These are phyloP conservation scores for Sminthurinus aureus DNA, from an alignment of 2,888 invertebrate genomes.

Conservation along the genomic window DNA sequence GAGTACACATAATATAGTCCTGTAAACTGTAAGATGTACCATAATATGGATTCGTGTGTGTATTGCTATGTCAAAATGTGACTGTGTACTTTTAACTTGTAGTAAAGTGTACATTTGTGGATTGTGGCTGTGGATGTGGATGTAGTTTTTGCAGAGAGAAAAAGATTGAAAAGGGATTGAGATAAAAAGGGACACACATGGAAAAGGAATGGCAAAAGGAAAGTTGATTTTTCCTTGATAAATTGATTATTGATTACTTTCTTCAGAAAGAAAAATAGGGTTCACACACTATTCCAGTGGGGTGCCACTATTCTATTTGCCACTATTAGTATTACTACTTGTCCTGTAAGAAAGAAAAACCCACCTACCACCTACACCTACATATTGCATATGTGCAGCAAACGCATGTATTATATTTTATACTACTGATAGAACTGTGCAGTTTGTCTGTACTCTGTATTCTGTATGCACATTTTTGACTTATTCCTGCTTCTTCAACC, in stretches of 20 bases:
- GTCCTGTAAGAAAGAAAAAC: slow-evolving; percentile 22
- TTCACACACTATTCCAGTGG: slow-evolving; percentile 36
- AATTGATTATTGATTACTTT: slow-evolving; percentile 61
- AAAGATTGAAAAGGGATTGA: slow-evolving; percentile 36
- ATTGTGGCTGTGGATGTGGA: slow-evolving; percentile 13
- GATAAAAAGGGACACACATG: slow-evolving; percentile 40
- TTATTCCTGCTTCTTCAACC: no score
- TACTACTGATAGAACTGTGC: no score
- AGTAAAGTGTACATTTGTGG: background rate
- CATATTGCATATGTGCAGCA: background rate
- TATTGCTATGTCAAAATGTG: background rate
- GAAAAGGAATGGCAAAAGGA: slow-evolving; percentile 54
- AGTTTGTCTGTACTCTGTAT: background rate
- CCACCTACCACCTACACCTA: slow-evolving; percentile 18
- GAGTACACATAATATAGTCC: background rate
- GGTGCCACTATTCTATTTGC: slow-evolving; percentile 31
- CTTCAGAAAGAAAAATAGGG: slow-evolving; percentile 39
- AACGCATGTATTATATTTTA: background rate
- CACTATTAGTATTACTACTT: slow-evolving; percentile 17
- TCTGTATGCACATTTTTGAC: background rate
- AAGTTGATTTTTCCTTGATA: slow-evolving; percentile 61
- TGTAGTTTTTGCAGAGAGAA: slow-evolving; percentile 14
- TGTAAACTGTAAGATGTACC: background rate
- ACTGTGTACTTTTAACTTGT: no score
- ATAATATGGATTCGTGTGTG: no score